Evolutionary conservation across 2,113 vertebrate species (phyloP).

Genomic region (Alexandromys fortis): DNA sequence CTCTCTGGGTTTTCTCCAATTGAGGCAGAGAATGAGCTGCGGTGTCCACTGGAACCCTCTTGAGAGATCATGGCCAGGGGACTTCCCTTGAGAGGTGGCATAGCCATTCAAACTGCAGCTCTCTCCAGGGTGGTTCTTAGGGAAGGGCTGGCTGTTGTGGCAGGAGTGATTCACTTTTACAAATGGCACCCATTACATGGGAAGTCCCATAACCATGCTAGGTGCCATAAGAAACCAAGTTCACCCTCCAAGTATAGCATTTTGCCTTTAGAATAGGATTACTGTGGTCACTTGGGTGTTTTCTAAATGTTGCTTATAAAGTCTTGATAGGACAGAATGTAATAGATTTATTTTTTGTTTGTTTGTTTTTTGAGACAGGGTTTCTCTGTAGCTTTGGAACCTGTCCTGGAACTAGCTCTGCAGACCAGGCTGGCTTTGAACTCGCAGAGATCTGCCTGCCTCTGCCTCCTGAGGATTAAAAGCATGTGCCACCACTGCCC

Average conservation of each 20-base stretch:
- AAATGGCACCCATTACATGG: neutral
- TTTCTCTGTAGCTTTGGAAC: too few species aligned
- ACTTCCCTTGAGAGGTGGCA: neutral
- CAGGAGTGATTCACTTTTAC: neutral
- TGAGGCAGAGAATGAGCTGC: neutral
- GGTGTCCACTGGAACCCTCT: neutral
- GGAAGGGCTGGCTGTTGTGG: neutral
- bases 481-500: too few species aligned
- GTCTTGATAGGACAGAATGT: neutral
- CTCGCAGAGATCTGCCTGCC: too few species aligned
- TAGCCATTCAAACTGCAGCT: neutral
- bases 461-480: too few species aligned
- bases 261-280: neutral
- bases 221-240: neutral
- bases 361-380: too few species aligned
- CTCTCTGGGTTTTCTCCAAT: neutral
- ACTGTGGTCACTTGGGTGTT: neutral
- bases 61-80: too few species aligned
- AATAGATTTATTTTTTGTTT: neutral
- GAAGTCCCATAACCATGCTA: fast-evolving
- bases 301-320: neutral
- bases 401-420: too few species aligned
- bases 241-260: neutral
- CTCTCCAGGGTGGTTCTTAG: neutral
- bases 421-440: too few species aligned